Evolutionary conservation across 2,113 vertebrate genomes (phyloP), one percentile per base, ranked within the genome.

Genomic region (Callithrix jacchus): DNA sequence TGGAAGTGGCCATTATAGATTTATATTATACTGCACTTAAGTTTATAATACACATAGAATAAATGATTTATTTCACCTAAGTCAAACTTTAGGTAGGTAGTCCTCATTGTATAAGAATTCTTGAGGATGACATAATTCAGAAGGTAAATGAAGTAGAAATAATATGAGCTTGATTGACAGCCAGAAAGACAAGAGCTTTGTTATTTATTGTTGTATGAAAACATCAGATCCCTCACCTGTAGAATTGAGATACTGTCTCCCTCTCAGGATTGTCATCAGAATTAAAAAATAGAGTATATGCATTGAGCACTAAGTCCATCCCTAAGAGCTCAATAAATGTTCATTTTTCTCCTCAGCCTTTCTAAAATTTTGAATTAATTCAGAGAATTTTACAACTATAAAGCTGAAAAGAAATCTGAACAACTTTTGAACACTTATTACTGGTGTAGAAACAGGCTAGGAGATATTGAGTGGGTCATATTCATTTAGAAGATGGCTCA

Each of bases 1-100:
- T 93, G 64, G 79, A 96, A 93, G 87, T 58, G 42, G 16, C 77
- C 30, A 81, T 94, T 66, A 84, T 56, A 79, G 74, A 73, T 93
- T 89, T 47, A 52, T 30, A 4, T 87, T 77, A 71, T 32, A 21
- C 18, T 85, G 20, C 4, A 23, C 9, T 18, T 79, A n/a, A n/a
- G 23, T 87, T n/a, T 96, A 30, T 2, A 70, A 66, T 79, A 32
- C 17, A 91, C 32, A 25, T 18, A 83, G n/a, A 91, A 74, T 79
- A 12, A 89, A 74, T 87, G 56, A 83, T 45, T 79, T 91, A 76
- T 71, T 92, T 70, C 56, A 49, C 32, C 3, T 61, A 76, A 37
- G 64, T 71, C 80, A 90, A 77, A 85, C 25, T 45, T 76, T 89
- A 76, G 32, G 54, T 23, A 56, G 42, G 49, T 40, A 85, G 85